Base-by-base conservation (phyloP, 1,140 invertebrate genomes). In the Hesperophylax magnus region DNA sequence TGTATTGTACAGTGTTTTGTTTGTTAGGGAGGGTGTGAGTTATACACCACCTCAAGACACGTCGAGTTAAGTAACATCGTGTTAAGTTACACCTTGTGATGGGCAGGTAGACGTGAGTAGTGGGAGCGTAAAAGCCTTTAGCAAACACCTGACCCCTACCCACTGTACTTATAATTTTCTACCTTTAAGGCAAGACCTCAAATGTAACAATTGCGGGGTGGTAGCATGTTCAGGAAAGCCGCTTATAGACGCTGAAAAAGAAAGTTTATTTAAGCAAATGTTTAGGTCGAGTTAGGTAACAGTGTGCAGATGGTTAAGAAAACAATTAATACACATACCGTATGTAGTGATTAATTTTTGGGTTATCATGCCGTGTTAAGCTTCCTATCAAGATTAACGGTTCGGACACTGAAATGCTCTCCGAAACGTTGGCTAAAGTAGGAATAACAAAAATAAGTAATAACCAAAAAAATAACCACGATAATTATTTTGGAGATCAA, bases 141-240 rank as follows among this genome's bases (percentile, higher is more conserved):
- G 18, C 67, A 75, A 58, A 75, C 71, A 75, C 71, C 71, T 71
- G 67, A 75, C 54, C 22, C 71, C 71, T 8, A 53, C n/a, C 24
- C n/a, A 52, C 56, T 18, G 52, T 31, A 24, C n/a, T 58, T 56
- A 56, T 56, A 14, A 75, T 58, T 58, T 54, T 88, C 86, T 92
- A 93, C 92, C 92, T 93, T 92, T 92, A 78, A 93, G 88, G 84
- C 91, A 91, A 75, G 91, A 89, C 85, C 92, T 87, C 86, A 93
- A 91, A 87, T 92, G 90, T 82, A 91, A 91, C 76, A 93, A 90
- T 83, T 90, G 89, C 58, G 91, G 90, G 82, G 85, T 88, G 86
- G 90, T 89, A 85, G 91, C 87, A 86, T 89, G 89, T 85, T 89
- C 87, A 85, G 88, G 89, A 83, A 90, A 89, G 22, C 88, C 90